Conservation (phyloP, 1,140 invertebrate genomes). For the Cephus cinctus region DNA sequence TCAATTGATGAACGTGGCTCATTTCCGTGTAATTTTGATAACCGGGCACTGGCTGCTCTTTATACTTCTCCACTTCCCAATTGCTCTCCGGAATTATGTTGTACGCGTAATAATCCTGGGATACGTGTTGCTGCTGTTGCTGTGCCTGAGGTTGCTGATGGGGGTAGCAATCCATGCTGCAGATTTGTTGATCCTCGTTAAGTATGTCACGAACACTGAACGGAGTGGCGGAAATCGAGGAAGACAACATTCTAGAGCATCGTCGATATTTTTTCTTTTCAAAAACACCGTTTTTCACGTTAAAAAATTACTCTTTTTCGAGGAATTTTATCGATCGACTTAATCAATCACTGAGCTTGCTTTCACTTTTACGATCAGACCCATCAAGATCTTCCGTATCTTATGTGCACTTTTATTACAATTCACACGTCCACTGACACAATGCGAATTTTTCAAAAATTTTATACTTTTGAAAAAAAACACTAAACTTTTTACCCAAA, state of each 20-base stretch:
- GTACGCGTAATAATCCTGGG: conserved; percentile 46
- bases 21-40: conserved; percentile 45
- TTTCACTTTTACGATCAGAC: too few species aligned
- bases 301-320: too few species aligned
- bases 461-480: too few species aligned
- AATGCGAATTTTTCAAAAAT: too few species aligned
- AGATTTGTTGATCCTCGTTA: conserved; percentile 51
- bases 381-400: too few species aligned
- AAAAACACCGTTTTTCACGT: too few species aligned
- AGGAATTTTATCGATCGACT: too few species aligned
- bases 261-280: too few species aligned
- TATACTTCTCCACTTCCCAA: conserved; percentile 49
- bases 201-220: conserved; percentile 78
- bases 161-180: conserved; percentile 47
- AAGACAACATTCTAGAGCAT: conserved; percentile 47
- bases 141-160: conserved; percentile 34
- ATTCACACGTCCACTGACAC: too few species aligned
- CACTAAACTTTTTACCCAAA: background rate
- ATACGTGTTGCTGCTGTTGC: conserved; percentile 20
- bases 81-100: conserved; percentile 36
- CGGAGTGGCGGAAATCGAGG: conserved; percentile 59
- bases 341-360: too few species aligned
- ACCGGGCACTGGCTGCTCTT: conserved; percentile 35
- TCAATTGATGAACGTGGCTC: conserved; percentile 44
- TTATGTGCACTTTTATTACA: too few species aligned